Evolutionary conservation across 2,797 vertebrate species (phyloP).

Genomic region (Eutrigla gurnardus): DNA sequence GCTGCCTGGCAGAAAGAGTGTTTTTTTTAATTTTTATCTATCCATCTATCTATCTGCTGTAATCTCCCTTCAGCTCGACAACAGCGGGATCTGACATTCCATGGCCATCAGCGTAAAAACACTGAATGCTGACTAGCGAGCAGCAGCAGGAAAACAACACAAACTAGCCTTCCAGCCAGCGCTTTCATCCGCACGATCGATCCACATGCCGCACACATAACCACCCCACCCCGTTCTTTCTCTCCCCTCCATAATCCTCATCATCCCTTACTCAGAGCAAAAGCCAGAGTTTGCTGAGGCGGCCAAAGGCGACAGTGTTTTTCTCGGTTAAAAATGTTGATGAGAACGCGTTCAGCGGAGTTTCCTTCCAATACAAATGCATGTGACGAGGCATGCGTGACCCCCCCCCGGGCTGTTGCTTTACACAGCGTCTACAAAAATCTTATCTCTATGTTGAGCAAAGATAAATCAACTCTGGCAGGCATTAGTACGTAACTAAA

Average conservation of each 20-base stretch:
- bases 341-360: constrained; percentile 42
- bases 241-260: constrained; percentile 57
- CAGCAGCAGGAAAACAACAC: constrained; percentile 46
- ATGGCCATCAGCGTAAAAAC: constrained; percentile 43
- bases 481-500: constrained; percentile 16
- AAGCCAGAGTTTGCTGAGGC: constrained; percentile 64
- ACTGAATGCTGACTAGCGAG: constrained; percentile 45
- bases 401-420: constrained; percentile 10
- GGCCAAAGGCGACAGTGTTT: constrained; percentile 41
- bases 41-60: constrained; percentile 32
- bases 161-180: constrained; percentile 25
- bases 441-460: constrained; percentile 16
- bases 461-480: constrained; percentile 27
- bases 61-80: constrained; percentile 50
- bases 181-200: constrained; percentile 63
- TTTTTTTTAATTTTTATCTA: no score
- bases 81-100: constrained; percentile 51
- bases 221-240: constrained; percentile 46
- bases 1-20: constrained; percentile 29
- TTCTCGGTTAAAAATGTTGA: constrained; percentile 66
- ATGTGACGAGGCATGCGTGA: constrained; percentile 27
- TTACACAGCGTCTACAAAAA: constrained; percentile 12
- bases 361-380: constrained; percentile 29
- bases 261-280: constrained; percentile 58
- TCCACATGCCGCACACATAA: constrained; percentile 47